A percentile compares a stretch with the other conserved stretches of the same genome.
phyloP scores from a whole-genome alignment of 2,113 vertebrate species.

The Callipepla squamata region DNA sequence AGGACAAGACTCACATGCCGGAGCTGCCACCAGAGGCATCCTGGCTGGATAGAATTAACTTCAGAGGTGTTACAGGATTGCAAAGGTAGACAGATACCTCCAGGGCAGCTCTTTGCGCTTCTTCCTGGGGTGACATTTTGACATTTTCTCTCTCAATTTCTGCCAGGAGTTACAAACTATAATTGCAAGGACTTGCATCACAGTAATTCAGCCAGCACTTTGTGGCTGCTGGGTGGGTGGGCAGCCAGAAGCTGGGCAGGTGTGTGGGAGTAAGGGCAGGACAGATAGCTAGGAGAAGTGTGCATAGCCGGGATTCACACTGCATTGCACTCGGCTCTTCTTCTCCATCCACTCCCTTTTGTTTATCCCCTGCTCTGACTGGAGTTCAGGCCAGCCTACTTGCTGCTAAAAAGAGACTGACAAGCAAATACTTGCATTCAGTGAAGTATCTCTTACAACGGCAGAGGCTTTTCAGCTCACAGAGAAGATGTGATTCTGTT shows the following conservation, averaged over 20 bases:
- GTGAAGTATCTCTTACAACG: neutral
- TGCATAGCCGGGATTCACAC: neutral
- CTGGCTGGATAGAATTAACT: neutral
- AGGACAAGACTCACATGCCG: neutral
- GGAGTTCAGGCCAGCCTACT: neutral
- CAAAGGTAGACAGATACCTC: neutral
- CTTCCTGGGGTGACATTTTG: neutral
- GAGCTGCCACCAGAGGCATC: neutral
- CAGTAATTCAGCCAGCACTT: neutral
- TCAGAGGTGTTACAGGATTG: neutral
- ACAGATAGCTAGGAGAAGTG: neutral
- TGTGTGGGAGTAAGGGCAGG: rapidly evolving
- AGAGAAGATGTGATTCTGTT: neutral
- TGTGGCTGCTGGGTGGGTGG: neutral
- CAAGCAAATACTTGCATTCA: neutral
- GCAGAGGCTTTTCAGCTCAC: neutral
- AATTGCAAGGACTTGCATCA: neutral
- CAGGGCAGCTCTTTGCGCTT: neutral
- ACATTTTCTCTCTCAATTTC: neutral
- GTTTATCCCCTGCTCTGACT: neutral
- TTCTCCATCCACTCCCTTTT: neutral
- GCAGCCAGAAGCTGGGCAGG: neutral
- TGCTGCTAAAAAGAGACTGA: neutral
- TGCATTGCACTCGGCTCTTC: neutral
- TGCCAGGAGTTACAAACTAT: neutral